A percentile compares a stretch with the other conserved stretches of the same genome.
phyloP scores from a whole-genome alignment of 1,140 invertebrate species.

The Chironomus tepperi region DNA sequence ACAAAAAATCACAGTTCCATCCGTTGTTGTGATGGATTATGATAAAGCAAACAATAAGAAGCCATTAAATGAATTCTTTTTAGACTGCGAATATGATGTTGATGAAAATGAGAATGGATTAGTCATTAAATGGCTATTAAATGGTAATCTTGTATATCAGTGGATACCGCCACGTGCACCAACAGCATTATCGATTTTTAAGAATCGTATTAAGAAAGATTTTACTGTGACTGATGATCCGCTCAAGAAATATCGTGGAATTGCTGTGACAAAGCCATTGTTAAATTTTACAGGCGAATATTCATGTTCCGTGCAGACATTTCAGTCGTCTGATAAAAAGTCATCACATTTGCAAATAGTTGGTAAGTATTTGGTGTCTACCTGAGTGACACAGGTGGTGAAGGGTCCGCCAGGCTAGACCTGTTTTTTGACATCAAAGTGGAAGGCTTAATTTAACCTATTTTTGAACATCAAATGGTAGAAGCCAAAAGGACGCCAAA shows the following conservation, averaged over 20 bases:
- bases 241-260: slow-evolving; percentile 34
- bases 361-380: slow-evolving; percentile 32
- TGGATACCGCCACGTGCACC: slow-evolving; percentile 39
- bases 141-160: slow-evolving; percentile 40
- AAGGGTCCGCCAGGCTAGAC: too few species aligned
- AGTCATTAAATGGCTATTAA: slow-evolving; percentile 40
- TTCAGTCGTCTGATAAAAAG: slow-evolving; percentile 39
- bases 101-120: slow-evolving; percentile 36
- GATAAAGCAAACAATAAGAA: neutral
- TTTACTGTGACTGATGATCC: slow-evolving; percentile 25
- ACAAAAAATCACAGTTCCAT: neutral
- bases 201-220: neutral
- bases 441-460: too few species aligned
- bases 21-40: slow-evolving; percentile 1
- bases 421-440: too few species aligned
- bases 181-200: neutral
- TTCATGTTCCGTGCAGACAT: slow-evolving; percentile 39
- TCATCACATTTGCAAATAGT: slow-evolving; percentile 40
- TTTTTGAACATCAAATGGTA: too few species aligned
- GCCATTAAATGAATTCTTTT: slow-evolving; percentile 29
- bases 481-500: too few species aligned
- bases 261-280: slow-evolving; percentile 40
- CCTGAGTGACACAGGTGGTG: too few species aligned
- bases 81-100: slow-evolving; percentile 40
- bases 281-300: slow-evolving; percentile 41